Percentiles rank a stretch among this genome's conserved stretches.
phyloP scores from a whole-genome alignment of 1,140 invertebrate genomes.

The Pogonomyrmex californicus region DNA sequence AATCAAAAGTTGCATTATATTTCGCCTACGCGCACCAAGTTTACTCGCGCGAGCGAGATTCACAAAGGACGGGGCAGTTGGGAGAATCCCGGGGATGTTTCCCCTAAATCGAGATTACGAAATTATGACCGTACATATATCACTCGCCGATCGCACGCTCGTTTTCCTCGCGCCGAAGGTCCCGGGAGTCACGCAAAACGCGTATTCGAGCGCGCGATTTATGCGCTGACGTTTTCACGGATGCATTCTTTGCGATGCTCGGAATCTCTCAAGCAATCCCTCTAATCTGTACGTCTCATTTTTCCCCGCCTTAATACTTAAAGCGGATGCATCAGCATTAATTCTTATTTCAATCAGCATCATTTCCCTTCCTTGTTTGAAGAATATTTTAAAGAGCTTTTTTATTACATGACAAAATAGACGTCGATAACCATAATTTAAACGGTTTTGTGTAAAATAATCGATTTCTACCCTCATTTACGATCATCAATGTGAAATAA shows the following conservation, averaged over 20 bases:
- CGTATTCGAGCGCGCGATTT: constrained; percentile 54
- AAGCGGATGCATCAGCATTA: constrained; percentile 10
- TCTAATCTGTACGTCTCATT: constrained; percentile 5
- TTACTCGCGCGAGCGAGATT: constrained; percentile 6
- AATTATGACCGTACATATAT: constrained; percentile 54
- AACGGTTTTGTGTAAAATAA: not conserved
- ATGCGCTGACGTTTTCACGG: constrained; percentile 37
- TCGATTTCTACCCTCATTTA: not conserved
- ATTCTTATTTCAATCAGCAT: constrained; percentile 5
- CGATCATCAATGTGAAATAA: not conserved
- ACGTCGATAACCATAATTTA: not conserved
- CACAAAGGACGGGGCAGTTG: not conserved
- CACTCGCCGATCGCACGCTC: constrained; percentile 54
- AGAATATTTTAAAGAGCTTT: not conserved
- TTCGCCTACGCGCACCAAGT: constrained; percentile 27
- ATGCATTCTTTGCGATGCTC: constrained; percentile 53
- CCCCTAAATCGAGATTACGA: constrained; percentile 52
- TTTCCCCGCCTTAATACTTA: constrained; percentile 1
- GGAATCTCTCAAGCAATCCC: constrained; percentile 43
- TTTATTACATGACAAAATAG: not conserved
- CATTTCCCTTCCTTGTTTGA: not conserved
- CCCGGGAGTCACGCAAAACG: constrained; percentile 50
- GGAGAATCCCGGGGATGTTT: not conserved
- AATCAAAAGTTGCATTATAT: constrained; percentile 42
- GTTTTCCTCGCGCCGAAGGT: constrained; percentile 48